Evolutionary conservation across 2,113 vertebrate species (phyloP).

Genomic region (Seriola quinqueradiata): DNA sequence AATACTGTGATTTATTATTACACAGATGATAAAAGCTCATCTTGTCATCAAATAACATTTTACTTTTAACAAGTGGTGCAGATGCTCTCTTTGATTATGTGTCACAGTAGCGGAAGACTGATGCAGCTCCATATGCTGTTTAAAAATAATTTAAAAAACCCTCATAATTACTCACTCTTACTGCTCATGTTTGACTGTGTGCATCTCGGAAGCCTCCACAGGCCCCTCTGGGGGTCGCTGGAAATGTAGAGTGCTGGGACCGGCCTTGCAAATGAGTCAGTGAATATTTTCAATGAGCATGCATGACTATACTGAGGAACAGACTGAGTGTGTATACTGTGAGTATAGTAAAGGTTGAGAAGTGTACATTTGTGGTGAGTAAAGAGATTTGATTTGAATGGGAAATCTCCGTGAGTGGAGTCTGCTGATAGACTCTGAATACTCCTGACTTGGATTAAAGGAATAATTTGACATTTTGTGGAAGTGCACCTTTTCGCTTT

Average conservation of each 20-base stretch:
- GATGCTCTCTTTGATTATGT: constrained; percentile 52
- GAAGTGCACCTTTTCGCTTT: not conserved
- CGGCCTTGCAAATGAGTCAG: constrained; percentile 19
- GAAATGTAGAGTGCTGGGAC: not conserved
- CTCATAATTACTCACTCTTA: constrained; percentile 45
- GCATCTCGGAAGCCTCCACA: constrained; percentile 22
- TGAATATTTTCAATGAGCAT: not conserved
- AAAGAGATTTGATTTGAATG: not conserved
- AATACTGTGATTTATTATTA: constrained; percentile 35
- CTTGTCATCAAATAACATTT: constrained; percentile 46
- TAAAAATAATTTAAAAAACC: constrained; percentile 21
- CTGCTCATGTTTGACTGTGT: constrained; percentile 29
- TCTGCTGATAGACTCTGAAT: too few relatives aligned
- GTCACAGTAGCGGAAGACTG: constrained; percentile 26
- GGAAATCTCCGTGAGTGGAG: not conserved
- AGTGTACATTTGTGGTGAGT: not conserved
- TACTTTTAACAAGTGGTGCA: constrained; percentile 45
- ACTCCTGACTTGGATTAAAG: too few relatives aligned
- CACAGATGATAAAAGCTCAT: constrained; percentile 23
- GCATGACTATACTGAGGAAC: not conserved
- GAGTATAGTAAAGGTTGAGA: not conserved
- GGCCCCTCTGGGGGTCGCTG: constrained; percentile 3
- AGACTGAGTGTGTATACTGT: not conserved
- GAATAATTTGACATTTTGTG: not conserved
- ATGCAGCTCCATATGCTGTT: constrained; percentile 44